Evolutionary conservation across 1,140 invertebrate genomes (phyloP).

Genomic region (Archivesica marissinica): DNA sequence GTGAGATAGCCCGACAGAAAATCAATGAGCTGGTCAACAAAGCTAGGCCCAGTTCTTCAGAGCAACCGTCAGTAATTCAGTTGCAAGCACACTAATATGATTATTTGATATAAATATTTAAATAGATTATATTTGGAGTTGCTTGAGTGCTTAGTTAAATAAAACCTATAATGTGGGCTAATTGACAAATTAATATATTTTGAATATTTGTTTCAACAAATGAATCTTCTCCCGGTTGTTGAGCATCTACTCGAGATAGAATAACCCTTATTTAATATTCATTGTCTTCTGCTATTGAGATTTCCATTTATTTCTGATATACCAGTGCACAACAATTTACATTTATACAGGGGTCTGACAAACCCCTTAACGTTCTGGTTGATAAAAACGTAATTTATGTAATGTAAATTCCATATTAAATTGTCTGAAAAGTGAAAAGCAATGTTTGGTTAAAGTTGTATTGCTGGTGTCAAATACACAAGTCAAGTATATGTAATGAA

Average conservation of each 20-base stretch:
- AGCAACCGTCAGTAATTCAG: background rate
- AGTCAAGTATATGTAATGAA: conserved; percentile 34
- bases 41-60: background rate
- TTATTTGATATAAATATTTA: conserved; percentile 9
- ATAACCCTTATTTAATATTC: too few relatives aligned
- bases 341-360: too few relatives aligned
- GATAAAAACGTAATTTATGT: too few relatives aligned
- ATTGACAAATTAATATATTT: too few relatives aligned
- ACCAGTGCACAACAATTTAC: too few relatives aligned
- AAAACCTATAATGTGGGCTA: background rate
- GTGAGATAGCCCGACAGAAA: too few relatives aligned
- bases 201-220: too few relatives aligned
- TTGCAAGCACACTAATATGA: background rate
- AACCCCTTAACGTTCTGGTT: too few relatives aligned
- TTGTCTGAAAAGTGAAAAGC: conserved; percentile 25
- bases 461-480: background rate
- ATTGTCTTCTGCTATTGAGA: too few relatives aligned
- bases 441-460: conserved; percentile 9
- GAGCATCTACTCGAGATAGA: too few relatives aligned
- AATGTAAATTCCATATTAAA: conserved; percentile 11
- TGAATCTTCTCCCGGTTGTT: too few relatives aligned
- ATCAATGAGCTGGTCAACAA: conserved; percentile 13
- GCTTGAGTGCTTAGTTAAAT: background rate
- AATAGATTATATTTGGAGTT: background rate
- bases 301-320: too few relatives aligned